phyloP scores from a whole-genome alignment of 2,797 vertebrate genomes.

The Nothura maculosa region DNA sequence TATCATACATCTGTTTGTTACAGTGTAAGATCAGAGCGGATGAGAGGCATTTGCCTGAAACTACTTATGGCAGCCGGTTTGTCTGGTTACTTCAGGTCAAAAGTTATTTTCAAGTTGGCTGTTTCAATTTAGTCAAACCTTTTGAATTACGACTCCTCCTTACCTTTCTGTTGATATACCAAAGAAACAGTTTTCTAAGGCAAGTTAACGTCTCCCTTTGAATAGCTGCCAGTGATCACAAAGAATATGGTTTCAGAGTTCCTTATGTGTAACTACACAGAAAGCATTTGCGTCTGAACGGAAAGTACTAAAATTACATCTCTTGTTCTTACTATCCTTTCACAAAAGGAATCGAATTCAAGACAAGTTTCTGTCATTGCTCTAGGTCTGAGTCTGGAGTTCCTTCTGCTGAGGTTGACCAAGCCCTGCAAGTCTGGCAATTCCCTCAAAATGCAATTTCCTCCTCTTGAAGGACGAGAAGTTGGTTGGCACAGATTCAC shows the following conservation, averaged over 20 bases:
- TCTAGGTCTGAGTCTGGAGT: neutral
- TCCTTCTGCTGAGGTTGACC: neutral
- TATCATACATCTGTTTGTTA: neutral
- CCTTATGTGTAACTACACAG: neutral
- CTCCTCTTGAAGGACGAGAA: neutral
- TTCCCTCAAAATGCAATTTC: neutral
- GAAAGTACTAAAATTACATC: neutral
- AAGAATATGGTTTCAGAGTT: accelerated
- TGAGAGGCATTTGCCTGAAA: neutral
- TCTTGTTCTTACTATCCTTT: neutral
- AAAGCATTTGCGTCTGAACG: neutral
- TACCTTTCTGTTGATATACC: neutral
- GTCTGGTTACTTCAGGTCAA: neutral
- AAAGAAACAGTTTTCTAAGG: neutral
- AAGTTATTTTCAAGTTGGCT: too few relatives aligned
- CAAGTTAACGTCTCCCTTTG: neutral
- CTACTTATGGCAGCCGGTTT: neutral
- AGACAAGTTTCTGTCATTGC: neutral
- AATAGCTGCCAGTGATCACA: neutral
- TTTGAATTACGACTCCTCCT: neutral
- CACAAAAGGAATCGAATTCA: neutral
- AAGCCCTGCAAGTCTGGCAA: neutral
- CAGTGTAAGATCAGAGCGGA: accelerated
- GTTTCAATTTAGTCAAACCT: neutral
- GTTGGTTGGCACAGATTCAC: too few relatives aligned